phyloP scores from a whole-genome alignment of 2,113 vertebrate genomes.

The Callorhinus ursinus region DNA sequence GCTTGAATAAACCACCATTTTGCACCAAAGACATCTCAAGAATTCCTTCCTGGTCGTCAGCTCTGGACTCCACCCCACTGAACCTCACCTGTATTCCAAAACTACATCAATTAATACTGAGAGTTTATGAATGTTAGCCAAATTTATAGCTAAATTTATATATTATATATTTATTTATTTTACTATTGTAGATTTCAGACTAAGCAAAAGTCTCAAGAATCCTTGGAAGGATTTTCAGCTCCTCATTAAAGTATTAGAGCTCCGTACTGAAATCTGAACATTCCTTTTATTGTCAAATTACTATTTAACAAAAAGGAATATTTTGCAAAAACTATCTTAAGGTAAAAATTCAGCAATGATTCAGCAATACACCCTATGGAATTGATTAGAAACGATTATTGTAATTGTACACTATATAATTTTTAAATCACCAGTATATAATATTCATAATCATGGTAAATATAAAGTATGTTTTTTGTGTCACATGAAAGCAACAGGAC shows the following conservation, averaged over 20 bases:
- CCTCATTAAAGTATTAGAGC: background rate
- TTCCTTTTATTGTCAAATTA: background rate
- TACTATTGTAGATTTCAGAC: constrained; percentile 73
- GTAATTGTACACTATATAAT: background rate
- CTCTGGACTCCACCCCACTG: too few relatives aligned
- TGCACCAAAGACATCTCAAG: too few relatives aligned
- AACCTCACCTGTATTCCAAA: too few relatives aligned
- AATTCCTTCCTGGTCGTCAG: too few relatives aligned
- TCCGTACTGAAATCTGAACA: background rate
- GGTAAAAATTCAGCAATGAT: background rate
- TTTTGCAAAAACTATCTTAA: background rate
- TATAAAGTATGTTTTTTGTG: background rate
- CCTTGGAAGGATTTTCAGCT: background rate
- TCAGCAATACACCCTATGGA: background rate
- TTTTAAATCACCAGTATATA: background rate
- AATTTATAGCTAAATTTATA: constrained; percentile 61
- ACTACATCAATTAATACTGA: background rate
- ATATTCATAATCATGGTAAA: background rate
- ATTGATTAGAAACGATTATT: background rate
- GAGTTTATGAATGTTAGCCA: constrained; percentile 73
- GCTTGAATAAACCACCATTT: too few relatives aligned
- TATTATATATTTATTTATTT: background rate
- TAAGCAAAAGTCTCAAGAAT: constrained; percentile 79
- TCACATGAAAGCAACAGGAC: background rate
- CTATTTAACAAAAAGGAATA: background rate